Base-by-base conservation (phyloP, 2,113 vertebrate species). In the Crotalus helleri region DNA sequence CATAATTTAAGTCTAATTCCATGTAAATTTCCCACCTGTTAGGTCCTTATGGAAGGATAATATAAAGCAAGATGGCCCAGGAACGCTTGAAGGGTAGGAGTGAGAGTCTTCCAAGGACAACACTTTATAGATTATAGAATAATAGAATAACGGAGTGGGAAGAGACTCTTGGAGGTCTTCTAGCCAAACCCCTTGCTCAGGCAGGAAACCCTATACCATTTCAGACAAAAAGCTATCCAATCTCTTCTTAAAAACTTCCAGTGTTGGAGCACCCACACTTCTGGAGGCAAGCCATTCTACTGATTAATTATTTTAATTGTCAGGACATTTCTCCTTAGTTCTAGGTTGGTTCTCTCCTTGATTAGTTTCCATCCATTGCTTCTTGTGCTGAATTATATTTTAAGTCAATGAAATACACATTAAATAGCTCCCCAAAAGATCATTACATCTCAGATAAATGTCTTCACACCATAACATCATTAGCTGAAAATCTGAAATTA, bases 1-100 rank as follows among this genome's bases (percentile, higher is more conserved):
- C 61, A 93, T 93, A 95, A 95, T 96, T 95, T 86, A 90, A 55
- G 3, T 94, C 91, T 91, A 91, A 39, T 93, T 95, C 94, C 92
- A 89, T 92, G 94, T 1, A 81, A 81, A 81, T 93, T 93, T 90
- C 53, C 87, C 94, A 95, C 88, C 64, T 87, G 33, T 92, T 93
- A 93, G 49, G 44, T 93, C 69, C 90, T 91, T 88, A 57, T 93
- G 91, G 3, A 26, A 26, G 7, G 53, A 39, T 61, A 81, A 85
- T 33, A 92, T 61, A 89, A 88, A 94, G 90, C 49, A 91, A 88
- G 57, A 74, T 88, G 33, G 33, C 15, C 33, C 69, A 81, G 33
- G 69, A 81, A 81, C 33, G 17, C 64, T 81, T 81, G n/a, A 81
- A 8, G 33, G 69, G 33, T 39, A 39, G 15, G n/a, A 39, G 69